Evolutionary conservation across 2,113 vertebrate species (phyloP).

Genomic region (Forbesichthys papilliferus): DNA sequence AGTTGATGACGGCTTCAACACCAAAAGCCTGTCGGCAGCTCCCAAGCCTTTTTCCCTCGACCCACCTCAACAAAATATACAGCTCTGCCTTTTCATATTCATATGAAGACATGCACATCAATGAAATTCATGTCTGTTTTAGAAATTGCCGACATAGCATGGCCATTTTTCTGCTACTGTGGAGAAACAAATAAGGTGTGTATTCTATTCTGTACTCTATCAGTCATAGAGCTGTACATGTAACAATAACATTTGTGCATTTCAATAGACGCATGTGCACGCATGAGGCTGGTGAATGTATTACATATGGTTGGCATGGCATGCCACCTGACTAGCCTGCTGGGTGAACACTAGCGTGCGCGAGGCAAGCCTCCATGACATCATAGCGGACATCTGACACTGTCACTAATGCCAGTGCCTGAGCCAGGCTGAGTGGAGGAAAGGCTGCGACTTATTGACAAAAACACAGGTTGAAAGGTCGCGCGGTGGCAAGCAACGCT

Average conservation of each 20-base stretch:
- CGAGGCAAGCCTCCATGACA: conserved; percentile 79
- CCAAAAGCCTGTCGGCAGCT: conserved; percentile 25
- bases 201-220: neutral
- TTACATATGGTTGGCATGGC: conserved; percentile 48
- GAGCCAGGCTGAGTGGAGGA: neutral
- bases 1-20: conserved; percentile 40
- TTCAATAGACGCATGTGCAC: conserved; percentile 58
- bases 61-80: conserved; percentile 41
- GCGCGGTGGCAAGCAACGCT: conserved; percentile 5
- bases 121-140: conserved; percentile 31
- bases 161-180: conserved; percentile 19
- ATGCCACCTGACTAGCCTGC: conserved; percentile 57
- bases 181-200: conserved; percentile 16
- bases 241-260: conserved; percentile 83
- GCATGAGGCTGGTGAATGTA: conserved; percentile 72
- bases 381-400: conserved; percentile 72
- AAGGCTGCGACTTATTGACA: conserved; percentile 1
- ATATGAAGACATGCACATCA: conserved; percentile 14
- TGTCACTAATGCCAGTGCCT: conserved; percentile 2
- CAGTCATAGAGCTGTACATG: conserved; percentile 60
- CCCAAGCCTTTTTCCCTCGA: conserved; percentile 11
- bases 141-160: conserved; percentile 41
- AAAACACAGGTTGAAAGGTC: conserved; percentile 2
- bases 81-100: conserved; percentile 32
- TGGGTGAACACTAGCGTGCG: conserved; percentile 49